Percentiles rank a stretch among this genome's conserved stretches.
phyloP scores from a whole-genome alignment of 2,797 vertebrate species.

The Intellagama lesueurii region DNA sequence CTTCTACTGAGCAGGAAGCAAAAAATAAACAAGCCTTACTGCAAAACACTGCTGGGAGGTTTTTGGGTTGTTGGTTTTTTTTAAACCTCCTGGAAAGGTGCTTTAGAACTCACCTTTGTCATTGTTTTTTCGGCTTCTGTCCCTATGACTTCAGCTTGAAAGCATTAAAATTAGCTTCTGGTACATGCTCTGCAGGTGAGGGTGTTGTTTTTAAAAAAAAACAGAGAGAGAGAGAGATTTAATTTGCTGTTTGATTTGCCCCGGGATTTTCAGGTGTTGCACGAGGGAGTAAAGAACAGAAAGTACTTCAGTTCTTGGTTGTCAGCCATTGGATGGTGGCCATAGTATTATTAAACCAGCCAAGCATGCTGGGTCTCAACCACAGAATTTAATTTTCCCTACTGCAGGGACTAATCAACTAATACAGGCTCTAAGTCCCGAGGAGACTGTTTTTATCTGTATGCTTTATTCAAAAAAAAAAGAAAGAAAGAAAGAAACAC shows the following conservation, averaged over 20 bases:
- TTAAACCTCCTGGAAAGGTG: constrained; percentile 47
- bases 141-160: constrained; percentile 87
- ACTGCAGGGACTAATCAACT: constrained; percentile 83
- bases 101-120: constrained; percentile 70
- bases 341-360: constrained; percentile 95
- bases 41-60: constrained; percentile 44
- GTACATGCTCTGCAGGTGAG: constrained; percentile 86
- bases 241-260: constrained; percentile 86
- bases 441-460: constrained; percentile 78
- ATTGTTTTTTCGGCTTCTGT: constrained; percentile 71
- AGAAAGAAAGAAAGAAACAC: neutral
- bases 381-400: constrained; percentile 85
- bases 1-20: constrained; percentile 46
- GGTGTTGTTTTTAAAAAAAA: constrained; percentile 68
- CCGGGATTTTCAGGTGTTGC: constrained; percentile 91
- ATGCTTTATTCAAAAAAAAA: constrained; percentile 47
- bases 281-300: constrained; percentile 85
- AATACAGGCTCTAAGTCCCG: constrained; percentile 77
- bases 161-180: constrained; percentile 90
- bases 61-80: neutral
- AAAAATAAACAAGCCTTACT: constrained; percentile 51
- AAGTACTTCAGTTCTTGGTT: constrained; percentile 82
- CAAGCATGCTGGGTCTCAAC: constrained; percentile 89
- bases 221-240: constrained; percentile 72
- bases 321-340: constrained; percentile 90